Evolutionary conservation across 2,797 vertebrate genomes (phyloP).

Genomic region (Jordanella pulchra): DNA sequence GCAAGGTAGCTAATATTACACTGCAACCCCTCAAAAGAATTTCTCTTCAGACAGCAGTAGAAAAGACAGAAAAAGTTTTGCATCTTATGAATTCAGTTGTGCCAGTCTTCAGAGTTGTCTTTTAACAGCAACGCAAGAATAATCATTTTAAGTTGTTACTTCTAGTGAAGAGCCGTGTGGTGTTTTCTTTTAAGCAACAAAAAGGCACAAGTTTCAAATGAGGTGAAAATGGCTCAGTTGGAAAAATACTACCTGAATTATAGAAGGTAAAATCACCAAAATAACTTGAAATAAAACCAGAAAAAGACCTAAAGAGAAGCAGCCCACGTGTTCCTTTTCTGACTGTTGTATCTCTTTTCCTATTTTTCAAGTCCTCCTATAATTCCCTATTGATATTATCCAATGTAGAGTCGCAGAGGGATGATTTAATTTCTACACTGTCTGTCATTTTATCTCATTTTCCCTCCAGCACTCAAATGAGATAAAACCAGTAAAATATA

Average conservation of each 20-base stretch:
- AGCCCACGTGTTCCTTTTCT: constrained; percentile 32
- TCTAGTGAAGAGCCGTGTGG: constrained; percentile 19
- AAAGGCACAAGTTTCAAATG: constrained; percentile 30
- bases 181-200: constrained; percentile 23
- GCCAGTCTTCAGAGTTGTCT: constrained; percentile 10
- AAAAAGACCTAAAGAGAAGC: constrained; percentile 20
- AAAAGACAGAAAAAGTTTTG: constrained; percentile 1
- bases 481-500: constrained; percentile 31
- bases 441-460: constrained; percentile 29
- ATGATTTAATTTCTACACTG: constrained; percentile 21
- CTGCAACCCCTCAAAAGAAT: not conserved
- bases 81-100: constrained; percentile 13
- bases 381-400: constrained; percentile 8
- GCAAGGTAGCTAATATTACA: not conserved
- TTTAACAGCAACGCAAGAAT: constrained; percentile 13
- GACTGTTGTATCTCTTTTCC: constrained; percentile 15
- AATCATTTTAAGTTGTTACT: constrained; percentile 28
- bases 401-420: constrained; percentile 20
- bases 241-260: constrained; percentile 1
- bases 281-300: constrained; percentile 36
- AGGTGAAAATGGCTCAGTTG: constrained; percentile 23
- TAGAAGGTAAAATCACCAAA: constrained; percentile 11
- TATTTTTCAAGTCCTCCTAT: not conserved
- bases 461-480: constrained; percentile 10
- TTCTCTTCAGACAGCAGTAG: not conserved